phyloP scores from a whole-genome alignment of 2,113 vertebrate genomes.

The Thryonomys swinderianus region DNA sequence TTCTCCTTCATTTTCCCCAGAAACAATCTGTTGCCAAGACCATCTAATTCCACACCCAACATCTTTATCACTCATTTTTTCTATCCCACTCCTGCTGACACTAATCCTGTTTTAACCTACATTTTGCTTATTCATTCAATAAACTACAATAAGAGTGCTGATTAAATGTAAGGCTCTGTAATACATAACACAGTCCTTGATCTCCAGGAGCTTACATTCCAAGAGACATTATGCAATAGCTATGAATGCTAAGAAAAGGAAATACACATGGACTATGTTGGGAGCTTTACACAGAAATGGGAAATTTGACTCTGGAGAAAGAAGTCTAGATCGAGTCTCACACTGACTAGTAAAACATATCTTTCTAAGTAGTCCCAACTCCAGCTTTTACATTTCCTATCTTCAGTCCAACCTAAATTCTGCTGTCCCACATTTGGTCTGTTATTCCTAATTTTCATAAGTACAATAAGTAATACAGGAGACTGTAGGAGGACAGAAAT shows the following conservation, averaged over 20 bases:
- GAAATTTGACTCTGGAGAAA: neutral
- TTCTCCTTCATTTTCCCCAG: neutral
- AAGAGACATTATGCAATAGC: neutral
- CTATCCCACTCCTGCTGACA: neutral
- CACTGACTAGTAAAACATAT: neutral
- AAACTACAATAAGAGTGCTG: neutral
- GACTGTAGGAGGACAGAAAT: neutral
- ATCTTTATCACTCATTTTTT: neutral
- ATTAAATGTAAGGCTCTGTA: neutral
- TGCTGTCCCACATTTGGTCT: neutral
- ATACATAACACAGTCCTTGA: neutral
- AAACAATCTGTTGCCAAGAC: neutral
- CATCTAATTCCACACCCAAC: neutral
- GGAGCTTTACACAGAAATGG: neutral
- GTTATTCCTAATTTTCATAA: neutral
- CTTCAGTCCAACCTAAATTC: neutral
- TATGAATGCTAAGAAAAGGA: neutral
- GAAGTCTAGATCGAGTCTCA: neutral
- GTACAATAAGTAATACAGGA: neutral
- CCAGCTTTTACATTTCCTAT: neutral
- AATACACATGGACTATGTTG: neutral
- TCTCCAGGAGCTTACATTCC: neutral
- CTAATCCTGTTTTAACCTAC: neutral
- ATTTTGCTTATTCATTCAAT: constrained; percentile 12
- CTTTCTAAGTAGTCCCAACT: neutral